Conservation (phyloP, 2,888 invertebrate species). For the Lepidocyrtoides sp. region DNA sequence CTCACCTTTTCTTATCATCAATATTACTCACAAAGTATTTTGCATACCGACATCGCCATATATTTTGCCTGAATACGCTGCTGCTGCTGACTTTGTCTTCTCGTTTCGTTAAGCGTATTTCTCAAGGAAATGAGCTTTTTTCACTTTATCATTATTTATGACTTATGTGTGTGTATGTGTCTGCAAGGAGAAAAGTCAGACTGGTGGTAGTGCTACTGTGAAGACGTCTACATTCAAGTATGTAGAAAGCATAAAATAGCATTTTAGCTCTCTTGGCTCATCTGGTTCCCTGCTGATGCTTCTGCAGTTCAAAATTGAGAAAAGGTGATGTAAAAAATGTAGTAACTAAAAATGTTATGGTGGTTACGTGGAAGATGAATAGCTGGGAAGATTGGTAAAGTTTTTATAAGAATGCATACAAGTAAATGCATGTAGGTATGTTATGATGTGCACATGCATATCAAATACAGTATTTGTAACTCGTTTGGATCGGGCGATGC, state of each 20-base stretch:
- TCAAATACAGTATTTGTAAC: background rate
- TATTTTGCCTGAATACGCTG: constrained; percentile 21
- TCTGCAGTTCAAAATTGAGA: background rate
- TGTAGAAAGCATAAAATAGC: background rate
- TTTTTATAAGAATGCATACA: background rate
- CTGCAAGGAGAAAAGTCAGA: constrained; percentile 2
- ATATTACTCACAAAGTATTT: background rate
- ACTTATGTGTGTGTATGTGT: constrained; percentile 63
- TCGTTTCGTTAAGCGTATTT: constrained; percentile 48
- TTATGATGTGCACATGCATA: background rate
- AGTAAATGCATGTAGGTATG: no score
- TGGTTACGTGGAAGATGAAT: no score
- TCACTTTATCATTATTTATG: constrained; percentile 80
- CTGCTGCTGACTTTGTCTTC: constrained; percentile 15
- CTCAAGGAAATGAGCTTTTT: constrained; percentile 74
- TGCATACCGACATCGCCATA: background rate
- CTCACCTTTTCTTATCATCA: background rate
- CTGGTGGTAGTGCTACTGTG: background rate
- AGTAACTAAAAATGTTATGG: no score
- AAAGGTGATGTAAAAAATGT: background rate
- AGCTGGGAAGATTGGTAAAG: no score
- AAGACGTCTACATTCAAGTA: background rate
- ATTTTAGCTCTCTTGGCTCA: background rate
- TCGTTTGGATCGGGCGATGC: background rate
- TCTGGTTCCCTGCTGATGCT: background rate